Conservation (phyloP, 2,888 invertebrate genomes). For the Pachymerium ferrugineum region DNA sequence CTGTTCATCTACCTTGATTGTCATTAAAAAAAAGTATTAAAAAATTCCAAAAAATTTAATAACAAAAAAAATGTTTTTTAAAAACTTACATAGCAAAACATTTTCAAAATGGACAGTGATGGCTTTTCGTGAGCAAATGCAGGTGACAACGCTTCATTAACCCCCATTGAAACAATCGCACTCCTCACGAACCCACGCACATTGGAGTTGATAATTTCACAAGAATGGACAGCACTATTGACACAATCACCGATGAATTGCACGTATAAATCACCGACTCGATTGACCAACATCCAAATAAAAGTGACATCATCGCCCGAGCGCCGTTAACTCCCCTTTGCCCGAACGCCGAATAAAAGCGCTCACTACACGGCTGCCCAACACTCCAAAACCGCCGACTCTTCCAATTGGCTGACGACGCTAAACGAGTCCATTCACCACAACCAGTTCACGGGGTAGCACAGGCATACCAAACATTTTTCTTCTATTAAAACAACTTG, state of each 20-base stretch:
- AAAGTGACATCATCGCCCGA: background rate
- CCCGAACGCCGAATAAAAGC: conserved; percentile 6
- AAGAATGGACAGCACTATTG: background rate
- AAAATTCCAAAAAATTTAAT: background rate
- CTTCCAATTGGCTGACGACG: no score
- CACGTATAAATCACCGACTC: background rate
- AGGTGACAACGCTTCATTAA: background rate
- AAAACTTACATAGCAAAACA: conserved; percentile 16
- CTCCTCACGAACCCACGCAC: conserved; percentile 8
- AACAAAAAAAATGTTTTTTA: background rate
- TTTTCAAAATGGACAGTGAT: background rate
- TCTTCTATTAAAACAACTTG: no score
- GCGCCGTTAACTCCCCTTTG: background rate
- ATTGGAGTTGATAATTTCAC: background rate
- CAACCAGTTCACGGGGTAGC: no score
- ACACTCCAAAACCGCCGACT: no score
- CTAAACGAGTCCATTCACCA: no score
- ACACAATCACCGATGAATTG: background rate
- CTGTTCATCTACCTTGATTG: no score
- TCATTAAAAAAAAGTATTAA: background rate
- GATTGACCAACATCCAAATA: background rate
- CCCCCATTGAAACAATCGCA: background rate
- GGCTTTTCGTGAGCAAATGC: background rate
- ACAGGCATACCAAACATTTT: no score
- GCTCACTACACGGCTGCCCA: no score